phyloP scores from a whole-genome alignment of 1,140 invertebrate species.

The Steinernema feltiae region DNA sequence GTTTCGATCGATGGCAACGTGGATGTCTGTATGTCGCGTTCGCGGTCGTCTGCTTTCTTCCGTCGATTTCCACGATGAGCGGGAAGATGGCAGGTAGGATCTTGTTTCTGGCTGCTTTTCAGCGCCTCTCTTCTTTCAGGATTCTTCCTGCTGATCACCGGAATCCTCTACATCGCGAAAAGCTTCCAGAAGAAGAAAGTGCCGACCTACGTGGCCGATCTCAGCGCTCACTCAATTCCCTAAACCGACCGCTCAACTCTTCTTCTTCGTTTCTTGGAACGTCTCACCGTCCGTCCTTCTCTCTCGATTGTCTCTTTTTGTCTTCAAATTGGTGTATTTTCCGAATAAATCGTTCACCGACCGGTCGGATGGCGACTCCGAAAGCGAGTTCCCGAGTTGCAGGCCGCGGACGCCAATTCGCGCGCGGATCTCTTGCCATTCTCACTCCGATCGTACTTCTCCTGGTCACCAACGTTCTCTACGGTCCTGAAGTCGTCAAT shows the following conservation, averaged over 20 bases:
- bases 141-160: constrained; percentile 30
- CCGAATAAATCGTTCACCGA: constrained; percentile 2
- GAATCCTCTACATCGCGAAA: constrained; percentile 37
- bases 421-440: too few relatives aligned
- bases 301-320: not conserved
- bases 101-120: not conserved
- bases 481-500: not conserved
- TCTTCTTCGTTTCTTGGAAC: not conserved
- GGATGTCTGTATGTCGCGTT: constrained; percentile 31
- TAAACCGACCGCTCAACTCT: not conserved
- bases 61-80: constrained; percentile 28
- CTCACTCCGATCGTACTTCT: not conserved
- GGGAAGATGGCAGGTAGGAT: constrained; percentile 33
- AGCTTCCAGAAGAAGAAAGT: constrained; percentile 46
- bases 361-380: too few relatives aligned
- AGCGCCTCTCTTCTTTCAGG: constrained; percentile 32
- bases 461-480: not conserved
- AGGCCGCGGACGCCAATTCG: not conserved
- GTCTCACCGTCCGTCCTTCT: not conserved
- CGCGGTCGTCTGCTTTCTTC: constrained; percentile 39
- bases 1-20: constrained; percentile 42
- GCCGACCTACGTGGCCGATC: constrained; percentile 30
- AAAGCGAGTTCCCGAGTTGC: not conserved
- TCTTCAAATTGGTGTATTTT: not conserved
- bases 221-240: not conserved